phyloP scores from a whole-genome alignment of 1,140 invertebrate genomes.

The Tenebrio molitor region DNA sequence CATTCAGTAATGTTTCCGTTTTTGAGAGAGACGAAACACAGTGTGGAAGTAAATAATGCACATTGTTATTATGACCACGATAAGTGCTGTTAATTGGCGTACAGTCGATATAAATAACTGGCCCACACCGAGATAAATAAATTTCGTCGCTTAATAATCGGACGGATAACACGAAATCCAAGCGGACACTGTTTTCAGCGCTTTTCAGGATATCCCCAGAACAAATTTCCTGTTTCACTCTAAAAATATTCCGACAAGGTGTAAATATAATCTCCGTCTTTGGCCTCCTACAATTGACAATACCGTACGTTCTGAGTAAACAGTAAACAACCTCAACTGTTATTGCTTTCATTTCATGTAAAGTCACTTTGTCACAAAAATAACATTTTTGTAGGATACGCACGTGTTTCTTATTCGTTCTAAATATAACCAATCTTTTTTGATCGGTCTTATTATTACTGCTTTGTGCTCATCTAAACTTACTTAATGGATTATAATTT shows the following conservation, averaged over 20 bases:
- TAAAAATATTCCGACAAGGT: constrained; percentile 11
- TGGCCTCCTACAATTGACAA: constrained; percentile 1
- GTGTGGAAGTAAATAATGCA: constrained; percentile 14
- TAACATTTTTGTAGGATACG: constrained; percentile 33
- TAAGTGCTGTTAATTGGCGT: constrained; percentile 4
- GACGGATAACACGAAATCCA: too few species aligned
- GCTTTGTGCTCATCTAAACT: constrained; percentile 9
- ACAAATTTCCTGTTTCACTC: background rate
- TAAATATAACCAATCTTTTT: constrained; percentile 38
- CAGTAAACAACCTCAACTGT: background rate
- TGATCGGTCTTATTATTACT: constrained; percentile 26
- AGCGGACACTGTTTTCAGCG: too few species aligned
- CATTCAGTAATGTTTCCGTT: constrained; percentile 38
- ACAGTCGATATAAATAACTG: background rate
- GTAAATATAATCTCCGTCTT: background rate
- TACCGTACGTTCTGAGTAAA: constrained; percentile 1
- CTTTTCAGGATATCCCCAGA: too few species aligned
- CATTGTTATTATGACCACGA: constrained; percentile 6
- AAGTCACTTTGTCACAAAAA: constrained; percentile 36
- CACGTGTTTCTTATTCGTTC: constrained; percentile 38
- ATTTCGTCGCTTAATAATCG: background rate
- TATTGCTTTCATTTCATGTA: constrained; percentile 36
- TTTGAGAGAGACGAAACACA: background rate
- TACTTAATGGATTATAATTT: background rate
- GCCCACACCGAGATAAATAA: constrained; percentile 14